Percentiles rank a stretch among this genome's conserved stretches.
phyloP scores from a whole-genome alignment of 2,797 vertebrate genomes.

The Heliangelus exortis region DNA sequence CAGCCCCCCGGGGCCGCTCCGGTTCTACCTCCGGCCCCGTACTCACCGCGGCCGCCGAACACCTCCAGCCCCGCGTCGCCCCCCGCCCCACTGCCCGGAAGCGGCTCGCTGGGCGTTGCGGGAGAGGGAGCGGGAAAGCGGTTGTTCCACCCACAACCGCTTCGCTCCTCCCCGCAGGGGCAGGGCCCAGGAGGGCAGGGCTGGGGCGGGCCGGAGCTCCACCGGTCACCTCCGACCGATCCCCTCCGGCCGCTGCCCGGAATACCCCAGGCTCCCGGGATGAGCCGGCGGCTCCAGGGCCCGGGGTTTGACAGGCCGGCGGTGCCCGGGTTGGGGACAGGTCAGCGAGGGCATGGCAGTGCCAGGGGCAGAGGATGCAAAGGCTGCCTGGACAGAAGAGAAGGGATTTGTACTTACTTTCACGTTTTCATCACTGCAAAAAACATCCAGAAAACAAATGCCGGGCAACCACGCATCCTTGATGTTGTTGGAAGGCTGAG shows the following conservation, averaged over 20 bases:
- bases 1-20: not conserved
- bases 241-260: fast-evolving
- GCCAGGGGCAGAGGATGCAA: not conserved
- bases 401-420: fast-evolving
- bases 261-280: fast-evolving
- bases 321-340: not conserved
- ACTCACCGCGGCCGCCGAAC: slow-evolving; percentile 19
- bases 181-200: not conserved
- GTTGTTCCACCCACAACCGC: not conserved
- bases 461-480: not conserved
- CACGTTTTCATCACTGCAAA: fast-evolving
- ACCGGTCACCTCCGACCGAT: not conserved
- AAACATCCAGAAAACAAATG: not conserved
- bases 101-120: not conserved
- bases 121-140: not conserved
- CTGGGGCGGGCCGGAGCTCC: not conserved
- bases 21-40: not conserved
- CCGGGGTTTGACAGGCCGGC: too few relatives aligned
- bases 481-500: not conserved
- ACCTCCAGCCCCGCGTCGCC: not conserved
- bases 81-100: slow-evolving; percentile 67
- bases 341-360: not conserved
- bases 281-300: too few relatives aligned
- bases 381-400: not conserved
- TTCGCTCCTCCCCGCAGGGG: not conserved